Evolutionary conservation across 2,888 invertebrate species (phyloP), one percentile per base, ranked within the genome.

Genomic region (Xanthia togata): DNA sequence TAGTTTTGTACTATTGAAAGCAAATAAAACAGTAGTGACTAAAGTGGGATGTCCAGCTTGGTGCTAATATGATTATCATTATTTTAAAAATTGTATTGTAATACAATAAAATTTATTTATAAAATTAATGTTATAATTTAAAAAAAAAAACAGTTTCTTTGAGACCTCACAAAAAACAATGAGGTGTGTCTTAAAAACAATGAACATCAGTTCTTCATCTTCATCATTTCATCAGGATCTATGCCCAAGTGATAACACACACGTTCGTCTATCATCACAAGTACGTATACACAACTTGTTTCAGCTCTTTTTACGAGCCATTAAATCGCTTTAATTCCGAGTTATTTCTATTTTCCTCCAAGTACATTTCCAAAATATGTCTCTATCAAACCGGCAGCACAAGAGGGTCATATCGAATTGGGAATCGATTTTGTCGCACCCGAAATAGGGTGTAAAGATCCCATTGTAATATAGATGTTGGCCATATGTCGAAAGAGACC

Each of bases 391-490:
- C 92, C 91, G 89, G 91, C 88, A 93, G 89, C 91, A 91, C 91
- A 92, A 91, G 93, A 95, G 96, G 95, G 96, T 94, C 95, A 94
- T 94, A 95, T 94, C 95, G 93, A 95, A 96, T 96, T 94, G 95
- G 89, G 90, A 96, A 96, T 96, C 95, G 96, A 96, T 96, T 95
- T 96, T 94, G 95, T 96, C 95, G 92, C 94, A 93, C 94, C 93
- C 95, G 93, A 93, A 94, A 94, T 95, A 92, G 96, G 96, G 96
- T 96, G 96, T 94, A 94, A 95, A 94, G 92, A 94, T 94, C 93
- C 93, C 92, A 95, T 95, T 96, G 94, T 95, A 93, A 94, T 94
- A 94, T 93, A 95, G 95, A 95, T 94, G 94, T 93, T 85, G 87
- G 92, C 96, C 96, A 96, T 96, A 96, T 96, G 96, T 94, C 94